Percentiles rank a stretch among this genome's conserved stretches.
phyloP scores from a whole-genome alignment of 2,113 vertebrate species.

The Illadopsis cleaveri region DNA sequence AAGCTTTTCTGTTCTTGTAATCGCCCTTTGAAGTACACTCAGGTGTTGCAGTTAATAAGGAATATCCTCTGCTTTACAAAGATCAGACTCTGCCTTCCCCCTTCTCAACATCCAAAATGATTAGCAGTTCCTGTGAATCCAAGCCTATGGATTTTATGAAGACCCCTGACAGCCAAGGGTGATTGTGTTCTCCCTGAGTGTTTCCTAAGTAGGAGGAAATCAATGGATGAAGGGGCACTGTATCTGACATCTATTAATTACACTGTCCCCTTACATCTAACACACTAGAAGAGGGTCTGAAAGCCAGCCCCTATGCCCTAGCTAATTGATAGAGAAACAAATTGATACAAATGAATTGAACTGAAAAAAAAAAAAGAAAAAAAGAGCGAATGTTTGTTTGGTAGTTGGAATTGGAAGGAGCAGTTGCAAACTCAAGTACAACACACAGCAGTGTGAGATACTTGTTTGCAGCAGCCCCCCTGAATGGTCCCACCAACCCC shows the following conservation, averaged over 20 bases:
- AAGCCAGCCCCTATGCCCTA: neutral
- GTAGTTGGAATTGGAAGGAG: neutral
- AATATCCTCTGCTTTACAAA: neutral
- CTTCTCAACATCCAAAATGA: neutral
- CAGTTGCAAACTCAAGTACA: neutral
- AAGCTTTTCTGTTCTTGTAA: neutral
- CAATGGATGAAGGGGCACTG: neutral
- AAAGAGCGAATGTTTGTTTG: neutral
- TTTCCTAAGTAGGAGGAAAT: slow-evolving; percentile 30
- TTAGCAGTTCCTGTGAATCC: slow-evolving; percentile 20
- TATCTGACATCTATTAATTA: slow-evolving; percentile 35
- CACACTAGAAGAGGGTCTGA: neutral
- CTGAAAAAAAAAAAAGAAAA: neutral
- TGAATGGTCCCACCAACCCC: neutral
- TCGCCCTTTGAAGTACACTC: neutral
- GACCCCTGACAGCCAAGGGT: neutral
- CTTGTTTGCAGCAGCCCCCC: neutral
- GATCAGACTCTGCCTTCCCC: neutral
- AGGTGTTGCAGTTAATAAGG: neutral
- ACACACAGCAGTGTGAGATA: neutral
- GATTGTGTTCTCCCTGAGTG: neutral
- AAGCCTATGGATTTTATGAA: slow-evolving; percentile 4
- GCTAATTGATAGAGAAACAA: neutral
- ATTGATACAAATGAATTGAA: neutral
- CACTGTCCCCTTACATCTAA: neutral